These are phyloP conservation scores for Gouania willdenowi DNA, from an alignment of 2,797 vertebrate species.

Conservation along the genomic window DNA sequence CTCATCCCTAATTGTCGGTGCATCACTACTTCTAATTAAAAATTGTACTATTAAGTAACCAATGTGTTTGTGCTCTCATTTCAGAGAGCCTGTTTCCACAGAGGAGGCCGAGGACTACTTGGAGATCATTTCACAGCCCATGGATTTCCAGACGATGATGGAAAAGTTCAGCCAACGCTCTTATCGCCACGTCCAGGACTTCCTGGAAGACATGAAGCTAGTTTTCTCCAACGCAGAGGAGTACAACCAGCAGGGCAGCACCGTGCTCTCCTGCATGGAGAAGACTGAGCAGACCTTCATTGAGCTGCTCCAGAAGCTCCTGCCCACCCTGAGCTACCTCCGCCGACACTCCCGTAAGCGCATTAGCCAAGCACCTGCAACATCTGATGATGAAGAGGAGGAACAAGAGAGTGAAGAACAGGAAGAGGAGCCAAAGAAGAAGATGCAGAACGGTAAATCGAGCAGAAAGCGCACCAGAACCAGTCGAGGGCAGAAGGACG, in stretches of 20 bases:
- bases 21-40: no score
- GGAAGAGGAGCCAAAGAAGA: conserved; percentile 64
- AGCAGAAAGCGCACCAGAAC: conserved; percentile 30
- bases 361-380: conserved; percentile 24
- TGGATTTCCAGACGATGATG: conserved; percentile 97
- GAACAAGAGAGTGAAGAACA: conserved; percentile 52
- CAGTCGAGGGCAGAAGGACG: conserved; percentile 9
- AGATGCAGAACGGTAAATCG: conserved; percentile 59
- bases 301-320: conserved; percentile 88
- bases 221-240: conserved; percentile 93
- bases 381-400: conserved; percentile 50
- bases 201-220: conserved; percentile 89
- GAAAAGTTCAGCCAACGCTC: conserved; percentile 83
- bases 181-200: conserved; percentile 87
- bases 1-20: no score
- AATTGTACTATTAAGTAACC: no score
- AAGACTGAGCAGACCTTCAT: conserved; percentile 91
- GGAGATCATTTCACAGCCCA: conserved; percentile 87
- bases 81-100: conserved; percentile 89
- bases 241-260: conserved; percentile 90
- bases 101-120: conserved; percentile 93
- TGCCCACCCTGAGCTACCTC: conserved; percentile 85
- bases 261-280: conserved; percentile 83
- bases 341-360: conserved; percentile 76
- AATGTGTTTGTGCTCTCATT: no score